Evolutionary conservation across 2,113 vertebrate genomes (phyloP).

Genomic region (Periophthalmodon schlosseri): DNA sequence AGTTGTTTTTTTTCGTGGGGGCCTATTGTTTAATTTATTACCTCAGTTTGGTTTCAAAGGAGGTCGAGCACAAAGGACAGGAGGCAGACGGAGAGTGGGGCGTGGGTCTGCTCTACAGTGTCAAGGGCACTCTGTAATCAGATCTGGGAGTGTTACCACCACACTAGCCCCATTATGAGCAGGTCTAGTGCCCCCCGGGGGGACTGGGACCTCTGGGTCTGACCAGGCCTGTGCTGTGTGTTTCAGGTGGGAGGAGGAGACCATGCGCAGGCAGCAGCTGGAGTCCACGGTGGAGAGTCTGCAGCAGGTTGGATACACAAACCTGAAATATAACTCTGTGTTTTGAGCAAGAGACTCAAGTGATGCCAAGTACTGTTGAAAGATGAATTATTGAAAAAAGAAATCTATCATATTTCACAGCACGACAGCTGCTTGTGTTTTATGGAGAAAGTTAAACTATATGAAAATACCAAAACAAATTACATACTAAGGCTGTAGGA

Average conservation of each 20-base stretch:
- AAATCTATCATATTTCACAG: neutral
- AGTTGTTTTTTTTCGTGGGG: too few species aligned
- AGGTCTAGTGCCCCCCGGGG: constrained; percentile 33
- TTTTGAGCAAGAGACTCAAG: constrained; percentile 13
- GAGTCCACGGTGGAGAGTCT: constrained; percentile 89
- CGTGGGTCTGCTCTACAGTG: constrained; percentile 35
- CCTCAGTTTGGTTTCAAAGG: constrained; percentile 35
- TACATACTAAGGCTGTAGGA: neutral
- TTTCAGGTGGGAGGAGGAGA: constrained; percentile 96
- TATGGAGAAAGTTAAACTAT: too few species aligned
- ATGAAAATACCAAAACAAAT: neutral
- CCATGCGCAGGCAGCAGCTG: constrained; percentile 86
- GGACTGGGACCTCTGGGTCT: constrained; percentile 36
- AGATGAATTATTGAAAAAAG: neutral
- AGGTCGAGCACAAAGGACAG: constrained; percentile 38
- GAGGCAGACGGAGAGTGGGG: constrained; percentile 27
- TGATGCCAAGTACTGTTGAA: neutral
- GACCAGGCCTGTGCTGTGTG: constrained; percentile 65
- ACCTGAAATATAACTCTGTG: constrained; percentile 19
- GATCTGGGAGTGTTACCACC: constrained; percentile 48
- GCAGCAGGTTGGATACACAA: constrained; percentile 83
- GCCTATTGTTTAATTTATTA: constrained; percentile 17
- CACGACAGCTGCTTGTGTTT: neutral
- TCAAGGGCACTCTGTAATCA: constrained; percentile 63
- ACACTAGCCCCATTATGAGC: constrained; percentile 50